Conservation (phyloP, 2,113 vertebrate genomes). For the Xiphophorus couchianus region DNA sequence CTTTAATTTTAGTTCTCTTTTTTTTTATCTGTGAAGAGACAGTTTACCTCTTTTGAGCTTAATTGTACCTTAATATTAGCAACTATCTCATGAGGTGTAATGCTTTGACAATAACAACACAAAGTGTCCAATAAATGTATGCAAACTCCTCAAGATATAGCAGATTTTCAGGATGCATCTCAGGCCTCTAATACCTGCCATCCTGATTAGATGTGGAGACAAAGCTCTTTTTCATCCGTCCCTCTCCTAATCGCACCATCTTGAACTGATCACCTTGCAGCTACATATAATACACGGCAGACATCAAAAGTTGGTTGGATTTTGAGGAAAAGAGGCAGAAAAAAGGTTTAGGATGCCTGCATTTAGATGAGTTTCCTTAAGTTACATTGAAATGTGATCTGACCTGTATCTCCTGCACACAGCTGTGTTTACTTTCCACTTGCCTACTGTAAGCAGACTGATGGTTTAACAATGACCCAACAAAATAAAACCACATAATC, state of each 20-base stretch:
- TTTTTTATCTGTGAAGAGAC: no score
- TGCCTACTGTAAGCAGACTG: not conserved
- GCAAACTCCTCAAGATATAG: no score
- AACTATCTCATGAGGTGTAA: no score
- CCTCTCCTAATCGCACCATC: conserved; percentile 41
- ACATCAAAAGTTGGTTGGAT: not conserved
- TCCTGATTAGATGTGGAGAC: conserved; percentile 45
- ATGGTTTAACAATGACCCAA: not conserved
- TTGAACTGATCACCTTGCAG: conserved; percentile 17
- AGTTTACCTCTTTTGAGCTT: no score
- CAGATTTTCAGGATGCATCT: conserved; percentile 38
- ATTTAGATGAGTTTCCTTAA: not conserved
- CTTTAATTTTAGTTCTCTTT: no score
- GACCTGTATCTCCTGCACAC: no score
- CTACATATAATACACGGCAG: conserved; percentile 1
- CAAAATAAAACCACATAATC: not conserved
- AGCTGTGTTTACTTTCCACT: not conserved
- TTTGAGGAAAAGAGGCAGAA: conserved; percentile 2
- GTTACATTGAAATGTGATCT: not conserved
- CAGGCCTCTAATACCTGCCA: conserved; percentile 39
- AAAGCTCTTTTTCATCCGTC: conserved; percentile 23
- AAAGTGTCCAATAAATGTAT: no score
- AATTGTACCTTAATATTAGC: no score
- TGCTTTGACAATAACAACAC: no score
- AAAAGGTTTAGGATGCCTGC: not conserved